Base-by-base conservation (phyloP, 2,797 vertebrate species). In the Peromyscus nudipes region DNA sequence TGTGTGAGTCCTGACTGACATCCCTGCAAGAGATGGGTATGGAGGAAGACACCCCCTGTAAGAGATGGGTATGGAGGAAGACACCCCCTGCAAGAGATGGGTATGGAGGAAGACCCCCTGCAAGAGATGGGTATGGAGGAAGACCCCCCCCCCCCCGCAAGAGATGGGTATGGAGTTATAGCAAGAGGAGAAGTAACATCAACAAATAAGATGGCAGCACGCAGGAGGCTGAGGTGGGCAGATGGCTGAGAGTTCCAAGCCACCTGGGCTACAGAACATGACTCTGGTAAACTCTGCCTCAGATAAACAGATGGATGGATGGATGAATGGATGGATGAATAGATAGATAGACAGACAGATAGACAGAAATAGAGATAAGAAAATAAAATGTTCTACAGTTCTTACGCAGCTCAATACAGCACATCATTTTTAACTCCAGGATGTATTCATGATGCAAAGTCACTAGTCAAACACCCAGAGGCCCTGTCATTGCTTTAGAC, bases 391-490 rank as follows among this genome's bases (percentile, higher is more conserved):
- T 0, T 37, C 19, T 83, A 2, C 46, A 46, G 92, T 93, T 96
- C 81, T 73, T 91, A 81, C 37, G 57, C 69, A 64, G 23, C 67
- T 60, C 46, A 95, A 57, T 60, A n/a, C 73, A 60, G 1, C 13
- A 12, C n/a, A 49, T 75, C 25, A 75, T 92, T 88, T 84, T 55
- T 34, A 55, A 34, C 77, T 79, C 31, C 29, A 52, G 49, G 75
- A 80, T 55, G 12, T 88, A 52, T 55, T 92, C 60, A 88, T 55
- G 89, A 87, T 84, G 40, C 16, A 13, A 86, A 94, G 49, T 79
- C n/a, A 9, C 31, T 55, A 34, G 27, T 57, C 76, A 81, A 71
- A 83, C 46, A 40, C 75, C 40, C 34, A 60, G 37, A 91, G 43
- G 34, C 46, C 62, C 82, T 79, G 31, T 43, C 31, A 34, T 29